Conservation (phyloP, 1,140 invertebrate genomes). For the Drosophila biarmipes region DNA sequence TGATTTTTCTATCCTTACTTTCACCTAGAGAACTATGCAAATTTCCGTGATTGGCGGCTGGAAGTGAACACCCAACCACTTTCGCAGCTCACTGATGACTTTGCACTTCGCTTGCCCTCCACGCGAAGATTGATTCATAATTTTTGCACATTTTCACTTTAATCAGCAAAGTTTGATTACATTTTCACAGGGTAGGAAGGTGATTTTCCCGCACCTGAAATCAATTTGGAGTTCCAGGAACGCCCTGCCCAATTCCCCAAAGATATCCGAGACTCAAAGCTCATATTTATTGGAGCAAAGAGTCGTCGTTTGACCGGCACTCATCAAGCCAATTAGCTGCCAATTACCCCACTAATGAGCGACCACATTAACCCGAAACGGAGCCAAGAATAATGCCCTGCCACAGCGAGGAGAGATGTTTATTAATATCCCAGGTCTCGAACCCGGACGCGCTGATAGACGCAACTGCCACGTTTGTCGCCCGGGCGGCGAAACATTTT, state of each 20-base stretch:
- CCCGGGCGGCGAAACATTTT: conserved; percentile 21
- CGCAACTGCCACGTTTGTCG: conserved; percentile 28
- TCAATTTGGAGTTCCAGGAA: background rate
- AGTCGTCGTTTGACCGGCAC: conserved; percentile 6
- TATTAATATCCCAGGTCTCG: conserved; percentile 33
- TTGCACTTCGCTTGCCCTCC: conserved; percentile 47
- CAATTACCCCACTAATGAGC: conserved; percentile 71
- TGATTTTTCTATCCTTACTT: background rate
- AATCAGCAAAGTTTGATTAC: conserved; percentile 67
- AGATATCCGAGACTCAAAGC: background rate
- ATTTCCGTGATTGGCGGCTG: conserved; percentile 28
- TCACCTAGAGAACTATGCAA: conserved; percentile 27
- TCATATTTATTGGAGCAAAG: background rate
- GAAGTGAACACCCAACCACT: conserved; percentile 19
- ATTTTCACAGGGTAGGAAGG: conserved; percentile 18
- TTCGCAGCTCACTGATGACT: conserved; percentile 48
- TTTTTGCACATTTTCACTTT: conserved; percentile 62
- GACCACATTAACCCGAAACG: conserved; percentile 52
- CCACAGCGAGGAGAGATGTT: conserved; percentile 35
- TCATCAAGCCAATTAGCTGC: conserved; percentile 66
- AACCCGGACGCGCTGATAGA: conserved; percentile 16
- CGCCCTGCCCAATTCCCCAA: background rate
- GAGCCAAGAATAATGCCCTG: conserved; percentile 26
- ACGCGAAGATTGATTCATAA: conserved; percentile 71
- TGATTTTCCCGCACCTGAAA: conserved; percentile 2